A percentile compares a stretch with the other conserved stretches of the same genome.
These are phyloP conservation scores for Cheilosia grossa DNA, from an alignment of 2,888 invertebrate species.

Conservation along the genomic window DNA sequence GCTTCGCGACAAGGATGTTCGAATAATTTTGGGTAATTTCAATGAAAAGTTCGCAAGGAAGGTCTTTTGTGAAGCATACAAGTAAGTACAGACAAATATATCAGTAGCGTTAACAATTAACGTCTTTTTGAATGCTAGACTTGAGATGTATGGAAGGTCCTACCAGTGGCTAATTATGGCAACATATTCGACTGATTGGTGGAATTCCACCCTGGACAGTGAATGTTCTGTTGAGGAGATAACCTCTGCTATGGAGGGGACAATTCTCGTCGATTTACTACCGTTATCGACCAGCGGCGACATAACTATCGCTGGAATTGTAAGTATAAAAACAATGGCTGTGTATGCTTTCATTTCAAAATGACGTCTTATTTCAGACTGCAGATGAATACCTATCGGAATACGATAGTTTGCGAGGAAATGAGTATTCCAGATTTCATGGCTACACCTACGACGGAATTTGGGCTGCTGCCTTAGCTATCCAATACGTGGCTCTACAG, in stretches of 20 bases:
- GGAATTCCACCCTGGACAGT: constrained; percentile 86
- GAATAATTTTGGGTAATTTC: constrained; percentile 98
- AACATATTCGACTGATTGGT: constrained; percentile 91
- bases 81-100: constrained; percentile 82
- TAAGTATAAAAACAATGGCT: constrained; percentile 83
- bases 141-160: constrained; percentile 94
- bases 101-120: background rate
- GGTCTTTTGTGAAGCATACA: constrained; percentile 94
- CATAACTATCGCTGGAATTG: constrained; percentile 94
- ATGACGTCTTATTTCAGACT: constrained; percentile 86
- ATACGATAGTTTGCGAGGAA: constrained; percentile 91
- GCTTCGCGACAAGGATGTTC: constrained; percentile 94
- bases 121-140: constrained; percentile 81
- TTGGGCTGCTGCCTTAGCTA: constrained; percentile 98
- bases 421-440: constrained; percentile 96
- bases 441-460: constrained; percentile 99
- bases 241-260: constrained; percentile 91
- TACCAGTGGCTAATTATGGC: constrained; percentile 98
- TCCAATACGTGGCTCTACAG: constrained; percentile 93
- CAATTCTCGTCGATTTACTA: constrained; percentile 93
- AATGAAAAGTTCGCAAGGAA: constrained; percentile 96
- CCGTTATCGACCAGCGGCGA: constrained; percentile 94
- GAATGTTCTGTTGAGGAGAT: constrained; percentile 90
- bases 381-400: constrained; percentile 93
- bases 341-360: background rate